A percentile compares a stretch with the other conserved stretches of the same genome.
These are phyloP conservation scores for Ptychochromis oligacanthus DNA, from an alignment of 2,113 vertebrate species.

Conservation along the genomic window DNA sequence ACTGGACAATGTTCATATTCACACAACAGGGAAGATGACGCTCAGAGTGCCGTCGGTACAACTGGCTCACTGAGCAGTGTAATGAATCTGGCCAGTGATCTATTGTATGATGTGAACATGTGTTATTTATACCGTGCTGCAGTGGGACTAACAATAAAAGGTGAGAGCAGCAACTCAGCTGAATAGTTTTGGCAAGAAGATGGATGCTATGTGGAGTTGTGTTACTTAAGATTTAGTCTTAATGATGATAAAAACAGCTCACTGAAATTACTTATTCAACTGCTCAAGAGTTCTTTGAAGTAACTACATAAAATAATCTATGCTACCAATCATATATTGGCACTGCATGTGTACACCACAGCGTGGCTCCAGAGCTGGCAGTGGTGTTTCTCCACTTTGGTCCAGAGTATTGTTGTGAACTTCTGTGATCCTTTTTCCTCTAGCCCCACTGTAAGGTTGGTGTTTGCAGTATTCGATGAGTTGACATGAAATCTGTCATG, in stretches of 20 bases:
- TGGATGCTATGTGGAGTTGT: neutral
- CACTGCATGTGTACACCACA: neutral
- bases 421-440: neutral
- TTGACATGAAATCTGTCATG: neutral
- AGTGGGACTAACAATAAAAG: neutral
- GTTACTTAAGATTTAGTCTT: neutral
- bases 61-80: neutral
- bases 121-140: neutral
- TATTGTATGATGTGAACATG: neutral
- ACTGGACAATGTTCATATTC: conserved; percentile 45
- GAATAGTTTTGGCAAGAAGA: neutral
- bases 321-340: neutral
- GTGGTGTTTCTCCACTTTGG: neutral
- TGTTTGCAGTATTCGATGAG: neutral
- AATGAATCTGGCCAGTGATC: neutral
- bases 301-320: neutral
- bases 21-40: neutral
- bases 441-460: neutral
- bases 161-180: neutral
- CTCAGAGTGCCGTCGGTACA: neutral
- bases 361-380: neutral
- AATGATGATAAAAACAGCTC: too few species aligned
- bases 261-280: neutral
- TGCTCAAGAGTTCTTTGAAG: neutral
- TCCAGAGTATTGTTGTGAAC: neutral